Conservation (phyloP, 2,113 vertebrate species). For the Ammodramus savannarum region DNA sequence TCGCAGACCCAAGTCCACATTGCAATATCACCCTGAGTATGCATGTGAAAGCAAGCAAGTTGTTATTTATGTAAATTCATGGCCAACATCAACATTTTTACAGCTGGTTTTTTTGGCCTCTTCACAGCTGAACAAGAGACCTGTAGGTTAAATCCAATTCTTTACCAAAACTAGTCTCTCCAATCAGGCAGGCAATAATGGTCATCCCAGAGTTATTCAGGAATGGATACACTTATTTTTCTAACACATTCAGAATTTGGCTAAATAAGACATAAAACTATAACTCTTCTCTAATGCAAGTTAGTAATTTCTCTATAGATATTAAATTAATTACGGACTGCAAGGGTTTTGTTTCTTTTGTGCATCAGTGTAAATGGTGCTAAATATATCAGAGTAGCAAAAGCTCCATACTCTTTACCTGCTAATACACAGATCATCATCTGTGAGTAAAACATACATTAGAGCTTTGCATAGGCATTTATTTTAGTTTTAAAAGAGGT, state of each 20-base stretch:
- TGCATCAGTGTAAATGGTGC: neutral
- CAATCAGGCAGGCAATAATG: neutral
- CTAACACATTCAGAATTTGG: neutral
- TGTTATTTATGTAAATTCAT: neutral
- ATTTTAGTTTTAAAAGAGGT: neutral
- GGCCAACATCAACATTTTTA: neutral
- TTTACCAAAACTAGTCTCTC: neutral
- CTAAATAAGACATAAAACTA: neutral
- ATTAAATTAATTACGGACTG: neutral
- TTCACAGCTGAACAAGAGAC: neutral
- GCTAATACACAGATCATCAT: neutral
- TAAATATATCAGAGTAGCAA: neutral
- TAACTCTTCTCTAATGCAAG: neutral
- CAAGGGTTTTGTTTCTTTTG: neutral
- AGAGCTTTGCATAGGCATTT: neutral
- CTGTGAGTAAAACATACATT: neutral
- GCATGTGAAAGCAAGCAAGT: neutral
- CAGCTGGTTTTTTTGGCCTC: neutral
- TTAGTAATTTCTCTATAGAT: neutral
- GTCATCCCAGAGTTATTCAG: neutral
- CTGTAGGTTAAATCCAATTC: neutral
- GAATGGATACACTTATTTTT: fast-evolving
- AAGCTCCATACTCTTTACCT: neutral
- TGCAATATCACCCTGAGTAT: neutral
- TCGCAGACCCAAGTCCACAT: neutral